Base-by-base conservation (phyloP, 2,888 invertebrate species). In the Rhaphigaster nebulosa region DNA sequence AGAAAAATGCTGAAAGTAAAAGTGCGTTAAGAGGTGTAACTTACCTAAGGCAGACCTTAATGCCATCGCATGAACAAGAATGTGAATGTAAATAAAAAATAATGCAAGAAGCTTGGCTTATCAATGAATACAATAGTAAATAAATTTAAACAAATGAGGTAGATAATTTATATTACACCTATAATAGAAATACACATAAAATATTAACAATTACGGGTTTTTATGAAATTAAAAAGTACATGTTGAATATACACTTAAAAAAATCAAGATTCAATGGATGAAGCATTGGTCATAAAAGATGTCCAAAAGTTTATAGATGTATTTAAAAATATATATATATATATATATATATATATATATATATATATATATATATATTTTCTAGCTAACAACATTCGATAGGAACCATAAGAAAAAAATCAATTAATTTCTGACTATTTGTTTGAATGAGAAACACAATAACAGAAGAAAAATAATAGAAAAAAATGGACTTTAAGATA, bases 31-130 rank as follows among this genome's bases (percentile, higher is more conserved):
- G 41, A 45, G 41, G 34, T 52, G 56, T 50, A 89, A 91, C 91
- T 91, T 91, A 91, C 91, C 91, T 91, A 91, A 91, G 88, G 90
- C 91, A 91, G 65, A 90, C 90, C 91, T 91, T 91, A 52, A 91
- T 80, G 90, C 20, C 84, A 87, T 70, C 29, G 88, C 90, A 90
- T 84, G 70, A 90, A 90, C 90, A 90, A 76, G 65, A 60, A 88
- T 54, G 88, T 54, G 60, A 88, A 38, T 60, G 52, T 56, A 88
- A 88, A 56, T 88, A 38, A 56, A 50, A 87, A 34, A 54, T 56
- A 26, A 34, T 54, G 88, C 60, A 88, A 84, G n/a, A 84, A 84
- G 84, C 84, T 84, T 84, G 84, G 84, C 84, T 84, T 84, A 84
- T 84, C 84, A 84, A 84, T 41, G 45, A 84, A 45, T 84, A 84